Conservation (phyloP, 2,797 vertebrate genomes). For the Acanthurus leucopareius region DNA sequence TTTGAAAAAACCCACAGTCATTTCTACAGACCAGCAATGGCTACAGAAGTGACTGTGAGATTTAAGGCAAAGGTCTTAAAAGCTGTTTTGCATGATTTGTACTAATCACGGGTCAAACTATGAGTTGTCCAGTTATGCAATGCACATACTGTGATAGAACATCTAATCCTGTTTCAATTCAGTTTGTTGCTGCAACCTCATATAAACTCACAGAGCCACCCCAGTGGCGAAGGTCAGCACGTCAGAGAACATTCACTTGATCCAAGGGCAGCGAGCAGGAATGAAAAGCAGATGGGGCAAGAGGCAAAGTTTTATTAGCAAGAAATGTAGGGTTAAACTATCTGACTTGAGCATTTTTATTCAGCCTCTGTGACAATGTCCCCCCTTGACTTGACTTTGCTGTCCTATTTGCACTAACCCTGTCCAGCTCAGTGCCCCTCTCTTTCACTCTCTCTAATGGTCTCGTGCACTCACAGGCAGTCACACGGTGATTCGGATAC, state of each 20-base stretch:
- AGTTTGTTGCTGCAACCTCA: slow-evolving; percentile 5
- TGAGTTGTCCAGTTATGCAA: not conserved
- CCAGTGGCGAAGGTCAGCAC: not conserved
- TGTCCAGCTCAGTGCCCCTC: slow-evolving; percentile 28
- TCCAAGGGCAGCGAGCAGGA: slow-evolving; percentile 9
- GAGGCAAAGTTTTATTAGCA: slow-evolving; percentile 21
- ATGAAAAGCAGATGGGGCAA: slow-evolving; percentile 28
- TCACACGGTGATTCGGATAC: slow-evolving; percentile 14
- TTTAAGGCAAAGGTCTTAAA: not conserved
- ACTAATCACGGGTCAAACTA: not conserved
- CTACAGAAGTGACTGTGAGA: not conserved
- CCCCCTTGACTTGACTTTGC: slow-evolving; percentile 15
- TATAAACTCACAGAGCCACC: slow-evolving; percentile 20
- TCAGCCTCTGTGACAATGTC: slow-evolving; percentile 14
- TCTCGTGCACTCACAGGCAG: slow-evolving; percentile 27
- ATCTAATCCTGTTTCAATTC: not conserved
- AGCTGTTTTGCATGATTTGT: not conserved
- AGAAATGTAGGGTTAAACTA: slow-evolving; percentile 11
- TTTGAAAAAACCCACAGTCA: not conserved
- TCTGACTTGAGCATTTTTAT: slow-evolving; percentile 25
- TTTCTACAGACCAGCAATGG: not conserved
- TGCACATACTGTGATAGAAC: not conserved
- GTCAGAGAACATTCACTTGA: slow-evolving; percentile 20
- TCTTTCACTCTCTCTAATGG: slow-evolving; percentile 23
- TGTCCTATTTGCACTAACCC: slow-evolving; percentile 27